Percentiles rank a stretch among this genome's conserved stretches.
Conservation (phyloP, 2,888 invertebrate genomes). For the Lasioglossum pauxillum region DNA sequence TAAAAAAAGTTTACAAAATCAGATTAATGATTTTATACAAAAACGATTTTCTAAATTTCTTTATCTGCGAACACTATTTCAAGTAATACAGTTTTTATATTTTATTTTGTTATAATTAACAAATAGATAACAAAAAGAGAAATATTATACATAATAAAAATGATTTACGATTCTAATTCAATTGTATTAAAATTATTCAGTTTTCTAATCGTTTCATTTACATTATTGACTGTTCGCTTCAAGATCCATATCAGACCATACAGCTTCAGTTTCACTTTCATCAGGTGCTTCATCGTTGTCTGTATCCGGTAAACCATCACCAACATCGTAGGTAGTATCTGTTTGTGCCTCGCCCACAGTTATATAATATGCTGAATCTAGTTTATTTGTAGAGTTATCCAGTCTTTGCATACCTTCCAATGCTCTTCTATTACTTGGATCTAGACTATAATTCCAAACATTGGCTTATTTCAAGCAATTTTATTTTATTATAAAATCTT, state of each 20-base stretch:
- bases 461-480: slow-evolving; percentile 11
- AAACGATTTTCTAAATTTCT: slow-evolving; percentile 11
- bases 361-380: slow-evolving; percentile 86
- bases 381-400: slow-evolving; percentile 85
- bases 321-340: slow-evolving; percentile 85
- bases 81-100: slow-evolving; percentile 6
- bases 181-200: slow-evolving; percentile 25
- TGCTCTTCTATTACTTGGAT: slow-evolving; percentile 88
- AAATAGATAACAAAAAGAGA: slow-evolving; percentile 16
- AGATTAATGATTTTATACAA: neutral
- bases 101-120: slow-evolving; percentile 17
- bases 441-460: slow-evolving; percentile 84
- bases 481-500: neutral
- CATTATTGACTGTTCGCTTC: slow-evolving; percentile 85
- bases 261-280: slow-evolving; percentile 86
- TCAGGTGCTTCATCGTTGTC: slow-evolving; percentile 85
- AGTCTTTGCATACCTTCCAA: slow-evolving; percentile 88
- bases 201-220: slow-evolving; percentile 13
- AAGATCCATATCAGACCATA: slow-evolving; percentile 88
- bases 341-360: slow-evolving; percentile 85
- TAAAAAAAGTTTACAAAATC: slow-evolving; percentile 6
- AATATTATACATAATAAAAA: slow-evolving; percentile 23
- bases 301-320: slow-evolving; percentile 84
- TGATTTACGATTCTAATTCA: slow-evolving; percentile 39
- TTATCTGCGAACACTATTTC: neutral